Conservation (phyloP, 2,888 invertebrate genomes). For the Acleris cristana region DNA sequence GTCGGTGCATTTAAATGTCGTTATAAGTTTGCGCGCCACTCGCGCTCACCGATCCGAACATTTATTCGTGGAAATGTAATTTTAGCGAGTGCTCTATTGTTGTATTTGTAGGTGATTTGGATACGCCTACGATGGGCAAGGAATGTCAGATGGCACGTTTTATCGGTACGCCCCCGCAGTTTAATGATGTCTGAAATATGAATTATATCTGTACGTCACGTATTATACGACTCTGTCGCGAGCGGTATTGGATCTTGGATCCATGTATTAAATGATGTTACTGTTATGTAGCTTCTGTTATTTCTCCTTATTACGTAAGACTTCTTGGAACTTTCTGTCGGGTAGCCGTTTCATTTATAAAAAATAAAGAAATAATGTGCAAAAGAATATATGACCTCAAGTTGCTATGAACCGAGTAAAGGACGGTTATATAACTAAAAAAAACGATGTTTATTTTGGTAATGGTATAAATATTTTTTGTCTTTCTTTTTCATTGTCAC, state of each 20-base stretch:
- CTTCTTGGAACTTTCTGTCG: constrained; percentile 8
- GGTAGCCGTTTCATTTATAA: not conserved
- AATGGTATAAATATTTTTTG: too few relatives aligned
- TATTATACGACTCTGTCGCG: constrained; percentile 10
- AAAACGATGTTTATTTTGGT: too few relatives aligned
- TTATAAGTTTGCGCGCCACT: constrained; percentile 30
- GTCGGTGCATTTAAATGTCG: constrained; percentile 31
- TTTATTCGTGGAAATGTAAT: constrained; percentile 28
- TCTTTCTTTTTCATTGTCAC: too few relatives aligned
- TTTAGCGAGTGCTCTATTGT: constrained; percentile 23
- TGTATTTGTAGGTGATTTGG: constrained; percentile 10
- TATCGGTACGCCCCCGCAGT: not conserved
- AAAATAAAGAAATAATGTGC: too few relatives aligned
- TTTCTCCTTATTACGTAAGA: constrained; percentile 19
- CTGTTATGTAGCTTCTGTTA: not conserved
- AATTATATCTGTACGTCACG: constrained; percentile 28
- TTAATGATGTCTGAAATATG: constrained; percentile 23
- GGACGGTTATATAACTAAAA: too few relatives aligned
- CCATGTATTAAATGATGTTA: constrained; percentile 2
- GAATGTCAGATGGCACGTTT: constrained; percentile 6
- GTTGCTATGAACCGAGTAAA: too few relatives aligned
- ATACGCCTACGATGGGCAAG: constrained; percentile 14
- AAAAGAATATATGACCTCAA: too few relatives aligned
- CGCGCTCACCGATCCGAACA: constrained; percentile 10
- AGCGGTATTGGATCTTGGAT: constrained; percentile 3